Conservation (phyloP, 92 coral and sea anemone species). For the Actinernus sp. region DNA sequence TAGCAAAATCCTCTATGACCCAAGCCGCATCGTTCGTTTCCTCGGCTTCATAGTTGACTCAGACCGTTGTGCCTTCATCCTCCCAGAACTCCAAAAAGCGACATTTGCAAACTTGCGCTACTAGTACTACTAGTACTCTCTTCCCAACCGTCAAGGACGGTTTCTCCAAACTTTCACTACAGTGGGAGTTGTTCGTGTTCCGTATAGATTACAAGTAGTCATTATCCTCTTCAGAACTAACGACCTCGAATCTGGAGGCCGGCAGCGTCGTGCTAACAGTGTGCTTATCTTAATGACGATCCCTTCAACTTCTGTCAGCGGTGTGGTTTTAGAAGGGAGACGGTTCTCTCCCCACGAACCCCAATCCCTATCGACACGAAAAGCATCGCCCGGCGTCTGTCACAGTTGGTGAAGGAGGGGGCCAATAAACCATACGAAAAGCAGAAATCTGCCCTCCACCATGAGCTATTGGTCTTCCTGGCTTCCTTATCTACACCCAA, state of each 20-base stretch:
- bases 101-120: constrained; percentile 23
- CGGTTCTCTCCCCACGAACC: no score
- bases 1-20: constrained; percentile 18
- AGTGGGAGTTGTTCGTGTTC: constrained; percentile 36
- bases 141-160: constrained; percentile 15
- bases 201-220: not conserved
- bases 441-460: constrained; percentile 34
- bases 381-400: constrained; percentile 15
- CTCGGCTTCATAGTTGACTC: constrained; percentile 45
- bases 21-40: constrained; percentile 1
- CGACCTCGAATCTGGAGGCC: constrained; percentile 28
- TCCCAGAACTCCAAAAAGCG: constrained; percentile 21
- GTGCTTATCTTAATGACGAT: constrained; percentile 32
- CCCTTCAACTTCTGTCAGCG: constrained; percentile 35
- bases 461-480: constrained; percentile 19
- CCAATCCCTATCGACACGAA: no score
- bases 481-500: constrained; percentile 26
- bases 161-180: constrained; percentile 20
- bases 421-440: constrained; percentile 15
- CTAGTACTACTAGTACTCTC: no score
- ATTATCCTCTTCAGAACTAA: not conserved
- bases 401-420: constrained; percentile 1
- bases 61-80: constrained; percentile 3
- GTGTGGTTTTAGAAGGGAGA: constrained; percentile 22
- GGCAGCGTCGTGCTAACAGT: constrained; percentile 33